phyloP scores from a whole-genome alignment of 2,113 vertebrate species.

The Poicephalus meyeri region DNA sequence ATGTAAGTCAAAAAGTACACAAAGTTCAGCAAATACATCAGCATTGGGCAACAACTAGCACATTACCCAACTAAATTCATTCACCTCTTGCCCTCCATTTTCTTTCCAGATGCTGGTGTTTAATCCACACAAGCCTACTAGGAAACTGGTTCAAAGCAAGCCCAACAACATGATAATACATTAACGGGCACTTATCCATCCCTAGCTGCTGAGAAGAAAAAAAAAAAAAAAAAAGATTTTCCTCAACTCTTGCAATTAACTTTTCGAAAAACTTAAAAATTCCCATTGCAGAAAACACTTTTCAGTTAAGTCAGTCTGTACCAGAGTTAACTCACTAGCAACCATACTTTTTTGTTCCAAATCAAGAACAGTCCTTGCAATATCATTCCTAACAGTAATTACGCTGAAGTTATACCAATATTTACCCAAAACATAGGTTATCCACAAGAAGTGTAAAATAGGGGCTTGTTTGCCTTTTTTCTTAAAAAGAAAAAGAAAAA shows the following conservation, averaged over 20 bases:
- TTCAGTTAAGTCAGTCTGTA: not conserved
- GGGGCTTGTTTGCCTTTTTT: not conserved
- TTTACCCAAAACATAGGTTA: not conserved
- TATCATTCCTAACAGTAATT: not conserved
- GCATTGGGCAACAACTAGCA: not conserved
- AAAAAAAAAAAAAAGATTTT: not conserved
- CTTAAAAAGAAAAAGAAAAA: not conserved
- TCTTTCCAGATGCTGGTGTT: not conserved
- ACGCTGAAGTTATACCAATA: not conserved
- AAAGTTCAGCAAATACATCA: not conserved
- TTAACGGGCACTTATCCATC: not conserved
- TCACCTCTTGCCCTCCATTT: not conserved
- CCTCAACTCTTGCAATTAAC: not conserved
- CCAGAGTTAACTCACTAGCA: not conserved
- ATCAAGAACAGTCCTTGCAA: not conserved
- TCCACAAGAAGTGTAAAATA: not conserved
- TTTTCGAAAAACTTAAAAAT: not conserved
- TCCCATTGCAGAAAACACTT: not conserved
- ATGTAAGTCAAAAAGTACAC: not conserved
- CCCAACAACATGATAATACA: not conserved
- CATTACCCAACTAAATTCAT: not conserved
- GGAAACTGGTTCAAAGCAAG: not conserved
- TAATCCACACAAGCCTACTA: not conserved
- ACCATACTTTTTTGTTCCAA: not conserved
- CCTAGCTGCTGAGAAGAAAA: not conserved